phyloP scores from a whole-genome alignment of 1,140 invertebrate species.

The Drosophila melanica region DNA sequence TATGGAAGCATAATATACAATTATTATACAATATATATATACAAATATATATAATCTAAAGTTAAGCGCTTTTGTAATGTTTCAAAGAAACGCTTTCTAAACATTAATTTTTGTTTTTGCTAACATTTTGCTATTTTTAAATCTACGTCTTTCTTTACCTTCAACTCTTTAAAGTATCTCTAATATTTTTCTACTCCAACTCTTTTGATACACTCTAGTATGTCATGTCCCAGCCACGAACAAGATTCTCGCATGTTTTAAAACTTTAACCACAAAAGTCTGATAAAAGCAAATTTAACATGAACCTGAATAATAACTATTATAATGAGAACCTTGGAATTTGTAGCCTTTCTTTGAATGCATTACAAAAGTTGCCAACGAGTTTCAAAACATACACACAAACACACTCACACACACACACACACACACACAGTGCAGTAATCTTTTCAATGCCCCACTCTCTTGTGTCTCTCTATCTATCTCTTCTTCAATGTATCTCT shows the following conservation, averaged over 20 bases:
- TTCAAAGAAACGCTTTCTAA: conserved; percentile 61
- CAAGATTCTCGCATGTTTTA: conserved; percentile 31
- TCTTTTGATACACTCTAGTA: neutral
- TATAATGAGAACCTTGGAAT: neutral
- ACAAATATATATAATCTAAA: conserved; percentile 49
- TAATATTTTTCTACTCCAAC: neutral
- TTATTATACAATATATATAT: conserved; percentile 31
- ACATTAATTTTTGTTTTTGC: conserved; percentile 48
- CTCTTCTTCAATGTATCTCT: neutral
- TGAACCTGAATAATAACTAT: conserved; percentile 1
- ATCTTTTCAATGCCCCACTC: conserved; percentile 27
- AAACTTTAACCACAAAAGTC: neutral
- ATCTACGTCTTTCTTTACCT: conserved; percentile 16
- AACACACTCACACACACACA: conserved; percentile 12
- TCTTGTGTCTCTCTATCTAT: conserved; percentile 1
- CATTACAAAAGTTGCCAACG: conserved; percentile 54
- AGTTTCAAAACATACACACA: conserved; percentile 16
- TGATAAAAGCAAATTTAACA: neutral
- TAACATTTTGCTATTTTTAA: conserved; percentile 46
- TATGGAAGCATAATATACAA: conserved; percentile 51
- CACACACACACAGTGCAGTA: conserved; percentile 51
- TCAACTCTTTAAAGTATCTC: neutral
- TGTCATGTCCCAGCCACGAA: neutral
- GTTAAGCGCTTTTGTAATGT: conserved; percentile 74
- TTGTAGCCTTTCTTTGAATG: conserved; percentile 47